These are phyloP conservation scores for Cygnus buccinator DNA, from an alignment of 2,113 vertebrate species.

Conservation along the genomic window DNA sequence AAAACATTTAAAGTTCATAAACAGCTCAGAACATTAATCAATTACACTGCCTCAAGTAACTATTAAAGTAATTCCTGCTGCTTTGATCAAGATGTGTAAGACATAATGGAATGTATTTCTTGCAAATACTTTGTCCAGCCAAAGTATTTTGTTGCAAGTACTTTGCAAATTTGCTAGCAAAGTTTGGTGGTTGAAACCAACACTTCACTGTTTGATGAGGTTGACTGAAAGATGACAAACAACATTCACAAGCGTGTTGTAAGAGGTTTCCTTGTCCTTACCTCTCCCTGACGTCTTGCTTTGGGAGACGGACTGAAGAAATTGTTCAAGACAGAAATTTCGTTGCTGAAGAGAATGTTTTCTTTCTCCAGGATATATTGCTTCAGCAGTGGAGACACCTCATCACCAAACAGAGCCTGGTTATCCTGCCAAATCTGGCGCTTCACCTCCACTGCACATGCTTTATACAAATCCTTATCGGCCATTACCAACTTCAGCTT, in stretches of 20 bases:
- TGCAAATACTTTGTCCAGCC: not conserved
- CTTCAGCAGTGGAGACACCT: slow-evolving; percentile 94
- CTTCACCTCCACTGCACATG: slow-evolving; percentile 96
- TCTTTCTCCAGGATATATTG: slow-evolving; percentile 98
- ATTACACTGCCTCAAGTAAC: not conserved
- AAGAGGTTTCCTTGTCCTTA: slow-evolving; percentile 42
- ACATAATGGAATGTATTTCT: not conserved
- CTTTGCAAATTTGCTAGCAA: not conserved
- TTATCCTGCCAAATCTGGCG: slow-evolving; percentile 99
- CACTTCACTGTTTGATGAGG: not conserved
- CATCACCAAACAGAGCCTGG: slow-evolving; percentile 96
- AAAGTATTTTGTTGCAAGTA: not conserved
- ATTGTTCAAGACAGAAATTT: slow-evolving; percentile 95
- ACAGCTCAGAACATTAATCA: not conserved
- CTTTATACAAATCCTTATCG: slow-evolving; percentile 95
- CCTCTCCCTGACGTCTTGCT: slow-evolving; percentile 93
- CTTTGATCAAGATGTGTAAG: not conserved
- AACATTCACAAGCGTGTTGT: accelerated
- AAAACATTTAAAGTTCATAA: not conserved
- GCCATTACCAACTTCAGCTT: slow-evolving; percentile 97
- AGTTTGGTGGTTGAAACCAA: not conserved
- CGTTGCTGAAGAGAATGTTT: slow-evolving; percentile 88
- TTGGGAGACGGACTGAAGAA: slow-evolving; percentile 96
- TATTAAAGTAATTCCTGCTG: not conserved
- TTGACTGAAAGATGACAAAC: not conserved